Base-by-base conservation (phyloP, 1,140 invertebrate species). In the Drosophila bipectinata region DNA sequence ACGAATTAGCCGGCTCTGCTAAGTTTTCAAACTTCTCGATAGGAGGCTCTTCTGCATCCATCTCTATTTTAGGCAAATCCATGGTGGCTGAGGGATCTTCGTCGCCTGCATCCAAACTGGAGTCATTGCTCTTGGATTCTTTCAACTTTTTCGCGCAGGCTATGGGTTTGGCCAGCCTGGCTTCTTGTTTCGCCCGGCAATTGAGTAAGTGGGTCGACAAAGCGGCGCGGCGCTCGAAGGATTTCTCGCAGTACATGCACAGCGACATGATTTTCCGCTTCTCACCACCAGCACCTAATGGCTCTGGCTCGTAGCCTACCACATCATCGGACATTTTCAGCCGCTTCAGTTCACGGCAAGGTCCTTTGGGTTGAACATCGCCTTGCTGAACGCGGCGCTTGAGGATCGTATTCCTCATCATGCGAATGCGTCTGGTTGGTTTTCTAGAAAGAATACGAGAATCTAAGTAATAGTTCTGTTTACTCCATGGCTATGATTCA, bases 171-270 rank as follows among this genome's bases (percentile, higher is more conserved):
- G 80, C 79, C 64, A 87, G 49, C 41, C 41, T 44, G 1, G 79
- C 82, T 59, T 87, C 69, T 7, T 91, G 81, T 45, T 91, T 91
- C 0, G 79, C 80, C 3, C 75, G 92, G 78, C 93, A 94, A n/a
- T 93, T 94, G 79, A 94, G 93, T 21, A 94, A 93, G 91, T 95
- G 95, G 12, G 95, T 93, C 7, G 93, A 93, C 12, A 95, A 91
- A 4, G 94, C 94, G 10, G 94, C 95, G 57, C 94, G 94, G 2
- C 94, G 92, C 77, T 95, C 95, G 83, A 96, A 95, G 18, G 93
- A 92, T 63, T 94, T 94, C 1, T 94, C 94, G 90, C 95, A 96
- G 34, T 94, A 94, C n/a, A 93, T 94, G 84, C 95, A 95, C 15
- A 81, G 47, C 1, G 89, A 90, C 72, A 90, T 81, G 1, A 84